Conservation (phyloP, 2,113 vertebrate species). For the Strix aluco region DNA sequence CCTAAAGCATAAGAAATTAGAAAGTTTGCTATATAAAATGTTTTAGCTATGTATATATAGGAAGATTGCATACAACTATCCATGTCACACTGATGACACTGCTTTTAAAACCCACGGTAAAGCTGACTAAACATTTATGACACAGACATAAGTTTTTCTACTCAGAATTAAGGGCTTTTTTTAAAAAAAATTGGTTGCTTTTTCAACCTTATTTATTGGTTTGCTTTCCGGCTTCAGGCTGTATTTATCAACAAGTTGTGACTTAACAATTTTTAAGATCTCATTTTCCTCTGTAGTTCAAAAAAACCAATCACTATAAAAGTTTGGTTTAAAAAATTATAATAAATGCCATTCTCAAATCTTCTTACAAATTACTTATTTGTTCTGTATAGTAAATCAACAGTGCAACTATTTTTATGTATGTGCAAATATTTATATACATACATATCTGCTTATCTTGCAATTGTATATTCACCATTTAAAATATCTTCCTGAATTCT, state of each 20-base stretch:
- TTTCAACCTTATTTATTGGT: neutral
- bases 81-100: neutral
- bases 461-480: neutral
- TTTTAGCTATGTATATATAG: neutral
- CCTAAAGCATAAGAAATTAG: neutral
- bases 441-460: neutral
- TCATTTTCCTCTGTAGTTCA: neutral
- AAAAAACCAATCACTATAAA: neutral
- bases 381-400: neutral
- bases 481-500: neutral
- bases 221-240: neutral
- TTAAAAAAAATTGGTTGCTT: neutral
- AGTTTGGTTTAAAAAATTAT: neutral
- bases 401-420: neutral
- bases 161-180: neutral
- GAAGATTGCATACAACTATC: neutral
- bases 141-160: neutral
- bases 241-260: neutral
- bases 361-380: neutral
- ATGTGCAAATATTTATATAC: neutral
- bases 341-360: neutral
- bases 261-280: neutral
- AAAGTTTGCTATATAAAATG: neutral
- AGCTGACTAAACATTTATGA: neutral
- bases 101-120: neutral